phyloP scores from a whole-genome alignment of 2,113 vertebrate genomes.

The Hydrolagus affinis region DNA sequence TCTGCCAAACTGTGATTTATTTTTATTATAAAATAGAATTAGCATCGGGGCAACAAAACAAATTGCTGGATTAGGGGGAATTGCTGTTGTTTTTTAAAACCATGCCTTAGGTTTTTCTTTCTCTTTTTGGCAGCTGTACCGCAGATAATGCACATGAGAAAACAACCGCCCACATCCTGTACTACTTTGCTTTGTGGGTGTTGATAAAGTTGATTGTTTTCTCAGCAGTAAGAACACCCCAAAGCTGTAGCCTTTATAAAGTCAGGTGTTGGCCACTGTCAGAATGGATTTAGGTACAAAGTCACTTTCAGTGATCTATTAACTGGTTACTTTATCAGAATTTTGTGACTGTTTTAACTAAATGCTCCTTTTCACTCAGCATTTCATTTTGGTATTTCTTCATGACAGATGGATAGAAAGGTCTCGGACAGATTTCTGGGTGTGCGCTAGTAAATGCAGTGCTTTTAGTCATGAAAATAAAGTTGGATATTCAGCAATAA shows the following conservation, averaged over 20 bases:
- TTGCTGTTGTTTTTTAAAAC: background rate
- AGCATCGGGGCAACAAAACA: background rate
- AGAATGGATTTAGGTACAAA: background rate
- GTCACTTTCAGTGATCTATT: background rate
- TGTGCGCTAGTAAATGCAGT: background rate
- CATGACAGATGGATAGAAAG: background rate
- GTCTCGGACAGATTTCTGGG: background rate
- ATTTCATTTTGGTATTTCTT: constrained; percentile 2
- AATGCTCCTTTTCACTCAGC: background rate
- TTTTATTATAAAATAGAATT: background rate
- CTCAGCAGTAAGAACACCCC: constrained; percentile 4
- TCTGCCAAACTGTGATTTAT: background rate
- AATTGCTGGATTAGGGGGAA: background rate
- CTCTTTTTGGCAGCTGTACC: background rate
- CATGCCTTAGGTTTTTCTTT: background rate
- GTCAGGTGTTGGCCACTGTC: background rate
- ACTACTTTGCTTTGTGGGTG: constrained; percentile 23
- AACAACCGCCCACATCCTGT: constrained; percentile 30
- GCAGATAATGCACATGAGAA: background rate
- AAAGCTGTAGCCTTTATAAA: background rate
- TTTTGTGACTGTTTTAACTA: background rate
- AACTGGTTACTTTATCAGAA: background rate
- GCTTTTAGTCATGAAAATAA: background rate
- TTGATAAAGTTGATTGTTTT: constrained; percentile 23
- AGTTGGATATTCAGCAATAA: background rate